phyloP scores from a whole-genome alignment of 2,797 vertebrate species.

The Synaphobranchus kaupii region DNA sequence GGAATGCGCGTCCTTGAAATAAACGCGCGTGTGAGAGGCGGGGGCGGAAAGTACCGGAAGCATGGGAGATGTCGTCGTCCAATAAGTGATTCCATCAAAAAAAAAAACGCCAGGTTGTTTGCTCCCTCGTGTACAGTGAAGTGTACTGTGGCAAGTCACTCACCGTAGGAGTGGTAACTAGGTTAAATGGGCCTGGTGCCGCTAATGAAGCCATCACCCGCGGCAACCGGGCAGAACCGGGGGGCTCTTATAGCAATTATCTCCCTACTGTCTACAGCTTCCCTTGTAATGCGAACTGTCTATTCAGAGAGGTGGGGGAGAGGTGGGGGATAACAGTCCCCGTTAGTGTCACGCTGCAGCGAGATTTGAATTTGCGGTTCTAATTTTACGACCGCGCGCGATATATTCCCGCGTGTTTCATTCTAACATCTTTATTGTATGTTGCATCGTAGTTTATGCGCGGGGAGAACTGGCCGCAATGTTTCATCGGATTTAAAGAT shows the following conservation, averaged over 20 bases:
- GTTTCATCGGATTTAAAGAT: conserved; percentile 28
- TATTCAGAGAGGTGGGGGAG: conserved; percentile 33
- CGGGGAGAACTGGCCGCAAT: conserved; percentile 27
- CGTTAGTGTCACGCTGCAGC: conserved; percentile 34
- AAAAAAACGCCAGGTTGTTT: conserved; percentile 23
- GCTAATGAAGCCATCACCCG: conserved; percentile 61
- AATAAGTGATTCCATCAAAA: conserved; percentile 44
- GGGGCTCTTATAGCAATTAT: conserved; percentile 59
- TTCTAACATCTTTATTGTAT: neutral
- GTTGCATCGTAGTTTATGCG: neutral
- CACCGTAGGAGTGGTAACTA: conserved; percentile 58
- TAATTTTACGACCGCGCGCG: neutral
- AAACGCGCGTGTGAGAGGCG: conserved; percentile 42
- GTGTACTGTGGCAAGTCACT: conserved; percentile 54
- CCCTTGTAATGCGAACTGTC: conserved; percentile 44
- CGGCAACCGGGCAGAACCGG: conserved; percentile 51
- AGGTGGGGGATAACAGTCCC: conserved; percentile 30
- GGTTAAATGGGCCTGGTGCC: conserved; percentile 57
- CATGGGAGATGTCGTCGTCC: conserved; percentile 17
- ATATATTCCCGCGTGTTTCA: neutral
- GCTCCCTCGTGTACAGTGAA: conserved; percentile 46
- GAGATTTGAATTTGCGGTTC: conserved; percentile 16
- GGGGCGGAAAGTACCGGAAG: conserved; percentile 27
- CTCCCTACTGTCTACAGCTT: conserved; percentile 52
- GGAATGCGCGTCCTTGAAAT: conserved; percentile 60